A percentile compares a stretch with the other conserved stretches of the same genome.
Conservation (phyloP, 2,888 invertebrate genomes). For the Hydroisotoma schaefferi region DNA sequence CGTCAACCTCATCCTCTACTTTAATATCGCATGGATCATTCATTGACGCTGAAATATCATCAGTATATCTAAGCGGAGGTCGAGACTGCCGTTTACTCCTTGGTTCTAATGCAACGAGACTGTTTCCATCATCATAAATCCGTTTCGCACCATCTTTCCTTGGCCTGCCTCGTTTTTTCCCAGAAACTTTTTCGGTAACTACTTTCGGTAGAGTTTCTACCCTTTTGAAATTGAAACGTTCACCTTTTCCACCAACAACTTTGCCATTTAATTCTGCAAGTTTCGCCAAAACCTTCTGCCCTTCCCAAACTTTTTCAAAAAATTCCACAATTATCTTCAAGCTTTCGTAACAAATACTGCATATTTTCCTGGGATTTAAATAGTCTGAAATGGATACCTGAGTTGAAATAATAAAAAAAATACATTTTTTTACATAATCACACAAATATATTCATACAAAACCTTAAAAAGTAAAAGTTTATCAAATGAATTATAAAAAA, state of each 20-base stretch:
- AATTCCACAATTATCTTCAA: constrained; percentile 71
- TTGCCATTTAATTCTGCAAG: constrained; percentile 25
- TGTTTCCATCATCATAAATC: background rate
- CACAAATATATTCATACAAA: too few species aligned
- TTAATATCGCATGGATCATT: too few species aligned
- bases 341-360: constrained; percentile 72
- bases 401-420: too few species aligned
- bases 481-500: too few species aligned
- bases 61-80: constrained; percentile 23
- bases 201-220: background rate
- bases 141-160: constrained; percentile 26
- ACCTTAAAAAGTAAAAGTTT: too few species aligned
- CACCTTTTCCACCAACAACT: background rate
- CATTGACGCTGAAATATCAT: too few species aligned
- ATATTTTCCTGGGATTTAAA: constrained; percentile 67
- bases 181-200: constrained; percentile 13
- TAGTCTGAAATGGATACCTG: constrained; percentile 66
- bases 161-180: constrained; percentile 39
- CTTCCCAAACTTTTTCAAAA: constrained; percentile 66
- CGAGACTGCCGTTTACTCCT: constrained; percentile 27
- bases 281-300: constrained; percentile 57
- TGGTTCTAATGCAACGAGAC: background rate
- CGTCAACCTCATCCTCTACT: too few species aligned
- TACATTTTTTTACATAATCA: too few species aligned
- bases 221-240: background rate